Base-by-base conservation (phyloP, 2,888 invertebrate genomes). In the Thalpophila matura region DNA sequence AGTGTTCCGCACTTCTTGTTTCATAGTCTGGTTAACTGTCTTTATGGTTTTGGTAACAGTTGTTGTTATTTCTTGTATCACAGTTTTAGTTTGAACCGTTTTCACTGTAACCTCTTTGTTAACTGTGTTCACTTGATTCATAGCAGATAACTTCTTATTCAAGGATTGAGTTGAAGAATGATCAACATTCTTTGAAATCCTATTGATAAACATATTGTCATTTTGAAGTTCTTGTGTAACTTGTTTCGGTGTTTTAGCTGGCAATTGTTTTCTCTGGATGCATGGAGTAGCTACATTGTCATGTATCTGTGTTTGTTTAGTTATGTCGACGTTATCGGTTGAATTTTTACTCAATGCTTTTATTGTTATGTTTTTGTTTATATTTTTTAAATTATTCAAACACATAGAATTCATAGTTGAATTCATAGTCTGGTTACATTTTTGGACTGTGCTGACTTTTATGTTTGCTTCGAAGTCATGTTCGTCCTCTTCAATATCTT, bases 41-140 rank as follows among this genome's bases (percentile, higher is more conserved):
- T 93, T 89, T 69, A 95, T 91, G 7, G 94, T 95, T 88, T 94
- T 94, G 7, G 95, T 95, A 2, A 95, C 94, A 27, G 95, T 95
- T 47, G 94, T 94, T 5, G 94, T 95, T 31, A 95, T 90, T 86
- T 95, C 95, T 86, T 95, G 88, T 67, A 94, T 91, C 14, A 94
- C 87, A 29, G 94, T 95, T 77, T 94, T 84, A 0, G 93, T 90
- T 84, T 94, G 90, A 83, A 90, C 88, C 3, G 91, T 93, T 86
- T 94, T 93, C 1, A 95, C 91, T 33, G 91, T 90, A 1, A 92
- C 90, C 80, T 90, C 89, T 79, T 90, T 93, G 74, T 93, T 94
- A 1, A 91, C 83, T 45, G 90, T 87, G 58, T 89, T 91, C 2
- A 88, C 77, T 85, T 92, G 87, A 73, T 88, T 90, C 1, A 85